phyloP scores from a whole-genome alignment of 2,797 vertebrate genomes.

The Psittacula echo region DNA sequence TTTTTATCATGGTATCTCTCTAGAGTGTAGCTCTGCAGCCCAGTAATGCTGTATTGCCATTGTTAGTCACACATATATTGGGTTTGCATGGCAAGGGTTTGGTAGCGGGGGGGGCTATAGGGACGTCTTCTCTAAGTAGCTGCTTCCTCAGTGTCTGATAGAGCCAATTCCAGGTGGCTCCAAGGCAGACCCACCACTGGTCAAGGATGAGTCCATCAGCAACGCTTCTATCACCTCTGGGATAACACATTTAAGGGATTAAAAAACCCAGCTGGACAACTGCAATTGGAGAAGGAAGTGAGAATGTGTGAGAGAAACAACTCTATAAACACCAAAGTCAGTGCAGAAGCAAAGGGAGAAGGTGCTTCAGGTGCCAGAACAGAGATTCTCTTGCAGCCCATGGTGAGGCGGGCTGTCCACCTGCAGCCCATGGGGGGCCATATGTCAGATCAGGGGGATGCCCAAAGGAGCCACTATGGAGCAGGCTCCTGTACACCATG shows the following conservation, averaged over 20 bases:
- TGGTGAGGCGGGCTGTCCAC: background rate
- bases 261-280: no score
- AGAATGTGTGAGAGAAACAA: background rate
- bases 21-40: background rate
- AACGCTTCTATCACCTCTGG: background rate
- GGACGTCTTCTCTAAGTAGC: background rate
- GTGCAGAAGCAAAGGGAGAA: background rate
- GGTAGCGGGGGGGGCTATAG: background rate
- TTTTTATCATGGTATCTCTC: background rate
- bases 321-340: background rate
- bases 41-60: background rate
- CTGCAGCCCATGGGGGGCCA: background rate
- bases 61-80: background rate
- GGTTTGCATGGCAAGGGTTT: background rate
- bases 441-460: background rate
- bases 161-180: background rate
- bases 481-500: background rate
- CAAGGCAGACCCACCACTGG: background rate
- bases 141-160: background rate
- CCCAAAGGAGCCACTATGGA: background rate
- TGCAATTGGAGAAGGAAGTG: background rate
- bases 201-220: background rate
- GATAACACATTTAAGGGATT: fast-evolving
- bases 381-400: background rate
- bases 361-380: background rate